Base-by-base conservation (phyloP, 2,888 invertebrate genomes). In the Brachylomia viminalis region DNA sequence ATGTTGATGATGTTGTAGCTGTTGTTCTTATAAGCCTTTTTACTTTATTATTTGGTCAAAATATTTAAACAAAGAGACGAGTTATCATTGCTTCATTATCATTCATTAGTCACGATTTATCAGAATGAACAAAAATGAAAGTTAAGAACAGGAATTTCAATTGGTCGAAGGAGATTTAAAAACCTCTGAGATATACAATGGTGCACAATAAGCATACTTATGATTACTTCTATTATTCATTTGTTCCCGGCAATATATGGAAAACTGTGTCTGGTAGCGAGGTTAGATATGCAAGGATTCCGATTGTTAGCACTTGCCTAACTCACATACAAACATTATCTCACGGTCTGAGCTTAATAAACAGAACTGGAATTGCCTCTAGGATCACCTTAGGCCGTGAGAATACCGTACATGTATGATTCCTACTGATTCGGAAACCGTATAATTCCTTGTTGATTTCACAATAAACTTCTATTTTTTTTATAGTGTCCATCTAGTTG, bases 271-370 rank as follows among this genome's bases (percentile, higher is more conserved):
- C 71, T 61, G 67, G 38, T 64, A 71, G 52, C 71, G 79, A 82
- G 87, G 83, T 83, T 77, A 77, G 49, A 23, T 79, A 81, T 76
- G 78, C 86, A 83, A 87, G 86, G 88, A 77, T 72, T 83, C 58
- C 45, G 23, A 87, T 87, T 87, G 87, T 87, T 77, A 69, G 68
- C 59, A 76, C 75, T 82, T 72, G 67, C 72, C 30, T 75, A 85
- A 83, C 61, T 68, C 83, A 71, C 79, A 74, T 47, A 66, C 78
- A 73, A 78, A 78, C 71, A 83, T 78, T 74, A 64, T 83, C 83
- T 83, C 83, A 83, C 83, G 83, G 68, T 74, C 65, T 72, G 65
- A 83, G 73, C 71, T 82, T 69, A 82, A 75, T 58, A 81, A 72
- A 82, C 77, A 85, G 77, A 85, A 77, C 71, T 86, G 68, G 74